Base-by-base conservation (phyloP, 2,888 invertebrate genomes). In the Nemapogon koenigi region DNA sequence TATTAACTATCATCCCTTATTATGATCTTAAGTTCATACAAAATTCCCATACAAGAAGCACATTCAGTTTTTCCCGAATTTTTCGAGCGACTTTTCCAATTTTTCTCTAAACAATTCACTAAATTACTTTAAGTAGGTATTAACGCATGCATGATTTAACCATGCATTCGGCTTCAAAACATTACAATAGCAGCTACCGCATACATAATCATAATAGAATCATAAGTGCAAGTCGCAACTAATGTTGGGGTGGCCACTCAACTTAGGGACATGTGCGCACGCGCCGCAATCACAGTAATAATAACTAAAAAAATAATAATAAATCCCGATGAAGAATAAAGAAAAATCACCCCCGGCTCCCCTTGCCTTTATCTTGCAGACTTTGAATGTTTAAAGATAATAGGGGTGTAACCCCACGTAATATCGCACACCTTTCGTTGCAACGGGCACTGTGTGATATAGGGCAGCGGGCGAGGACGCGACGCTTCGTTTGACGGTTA, bases 301-400 rank as follows among this genome's bases (percentile, higher is more conserved):
- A 76, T 78, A 76, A 70, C 73, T 72, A 76, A 76, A 78, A 27
- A 75, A 78, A 76, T 76, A 76, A 78, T 76, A 78, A 78, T 78
- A 78, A 76, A 76, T 71, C 70, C 73, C 69, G 71, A 67, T 69
- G 76, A 78, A 68, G 76, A 75, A 76, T 76, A 76, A 78, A 76
- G 76, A 76, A 76, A 37, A 76, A 69, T 71, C 72, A 72, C 69
- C 75, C 75, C 71, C 57, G 57, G 59, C 62, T 65, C 68, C 71
- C 67, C 62, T 66, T 69, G 68, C 73, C 76, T 78, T 78, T 78
- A 76, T 78, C 78, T 78, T 78, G 78, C 73, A 68, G 69, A 69
- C 69, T 73, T 75, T 76, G 62, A 59, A 69, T 70, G 73, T 71
- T 62, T 72, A 71, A 78, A 78, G 76, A 78, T 76, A 76, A 76